phyloP scores from a whole-genome alignment of 1,140 invertebrate genomes.

The Acromyrmex echinatior region DNA sequence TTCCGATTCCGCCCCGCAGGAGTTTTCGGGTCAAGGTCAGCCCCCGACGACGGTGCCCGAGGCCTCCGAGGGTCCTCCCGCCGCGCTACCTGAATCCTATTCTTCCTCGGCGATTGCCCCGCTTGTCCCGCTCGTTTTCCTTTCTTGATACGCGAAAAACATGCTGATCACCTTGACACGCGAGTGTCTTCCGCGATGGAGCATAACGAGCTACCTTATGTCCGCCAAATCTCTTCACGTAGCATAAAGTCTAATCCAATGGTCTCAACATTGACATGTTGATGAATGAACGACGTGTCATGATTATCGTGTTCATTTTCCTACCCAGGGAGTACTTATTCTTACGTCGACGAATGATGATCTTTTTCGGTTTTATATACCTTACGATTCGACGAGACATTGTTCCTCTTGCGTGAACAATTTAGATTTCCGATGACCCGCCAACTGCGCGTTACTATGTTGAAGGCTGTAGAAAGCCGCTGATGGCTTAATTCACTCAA shows the following conservation, averaged over 20 bases:
- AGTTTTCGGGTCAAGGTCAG: slow-evolving; percentile 72
- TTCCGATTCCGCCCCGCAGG: slow-evolving; percentile 67
- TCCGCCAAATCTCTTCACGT: neutral
- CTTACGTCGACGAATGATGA: slow-evolving; percentile 49
- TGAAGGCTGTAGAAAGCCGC: neutral
- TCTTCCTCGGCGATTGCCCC: neutral
- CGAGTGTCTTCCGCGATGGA: slow-evolving; percentile 14
- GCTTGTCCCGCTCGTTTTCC: neutral
- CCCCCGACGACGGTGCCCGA: neutral
- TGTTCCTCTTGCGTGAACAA: neutral
- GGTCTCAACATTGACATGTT: slow-evolving; percentile 24
- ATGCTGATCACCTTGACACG: slow-evolving; percentile 18
- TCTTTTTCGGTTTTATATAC: slow-evolving; percentile 53
- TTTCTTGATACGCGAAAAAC: neutral
- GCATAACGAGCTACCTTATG: neutral
- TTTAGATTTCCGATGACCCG: neutral
- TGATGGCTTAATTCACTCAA: neutral
- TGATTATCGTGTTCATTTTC: slow-evolving; percentile 57
- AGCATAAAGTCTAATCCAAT: neutral
- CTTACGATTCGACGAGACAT: slow-evolving; percentile 52
- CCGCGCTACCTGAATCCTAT: neutral
- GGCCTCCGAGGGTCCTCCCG: neutral
- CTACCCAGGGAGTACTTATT: slow-evolving; percentile 53
- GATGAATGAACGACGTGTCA: slow-evolving; percentile 35
- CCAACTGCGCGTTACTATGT: neutral